phyloP scores from a whole-genome alignment of 53 echinoderm and acorn worm genomes.

The Luidia sarsii region DNA sequence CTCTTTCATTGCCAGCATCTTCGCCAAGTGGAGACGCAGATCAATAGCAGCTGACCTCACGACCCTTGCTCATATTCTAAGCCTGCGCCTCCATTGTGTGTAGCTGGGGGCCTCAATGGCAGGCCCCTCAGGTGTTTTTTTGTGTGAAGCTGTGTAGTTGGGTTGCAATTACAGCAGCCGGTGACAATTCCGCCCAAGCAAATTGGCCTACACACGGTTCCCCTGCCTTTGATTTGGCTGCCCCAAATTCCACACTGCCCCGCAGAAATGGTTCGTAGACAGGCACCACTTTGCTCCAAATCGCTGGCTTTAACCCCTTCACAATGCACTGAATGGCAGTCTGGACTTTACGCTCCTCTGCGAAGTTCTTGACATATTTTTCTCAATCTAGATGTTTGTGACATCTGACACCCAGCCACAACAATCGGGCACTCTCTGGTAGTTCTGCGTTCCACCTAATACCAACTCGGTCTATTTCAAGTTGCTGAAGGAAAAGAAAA shows the following conservation, averaged over 20 bases:
- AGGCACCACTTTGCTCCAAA: constrained; percentile 12
- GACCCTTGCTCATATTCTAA: constrained; percentile 34
- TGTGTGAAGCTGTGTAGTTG: constrained; percentile 48
- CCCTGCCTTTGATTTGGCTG: constrained; percentile 11
- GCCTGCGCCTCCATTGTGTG: constrained; percentile 38
- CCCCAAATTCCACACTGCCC: constrained; percentile 50
- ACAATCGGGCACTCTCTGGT: too few species aligned
- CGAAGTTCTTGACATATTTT: constrained; percentile 24
- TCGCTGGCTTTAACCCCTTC: background rate
- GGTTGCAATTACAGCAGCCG: constrained; percentile 12
- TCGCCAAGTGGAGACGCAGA: constrained; percentile 18
- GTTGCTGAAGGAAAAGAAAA: too few species aligned
- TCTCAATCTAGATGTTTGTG: constrained; percentile 1
- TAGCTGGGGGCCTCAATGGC: constrained; percentile 28
- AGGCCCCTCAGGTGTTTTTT: constrained; percentile 15
- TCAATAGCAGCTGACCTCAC: constrained; percentile 36
- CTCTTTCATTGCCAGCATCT: too few species aligned
- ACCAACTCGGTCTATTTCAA: too few species aligned
- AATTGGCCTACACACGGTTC: constrained; percentile 4
- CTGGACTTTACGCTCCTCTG: background rate
- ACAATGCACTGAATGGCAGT: background rate
- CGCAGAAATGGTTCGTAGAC: constrained; percentile 28
- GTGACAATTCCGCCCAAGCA: constrained; percentile 3
- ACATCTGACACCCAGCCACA: background rate
- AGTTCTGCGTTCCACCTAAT: too few species aligned